Conservation (phyloP, 1,140 invertebrate genomes). For the Sweltsa coloradensis region DNA sequence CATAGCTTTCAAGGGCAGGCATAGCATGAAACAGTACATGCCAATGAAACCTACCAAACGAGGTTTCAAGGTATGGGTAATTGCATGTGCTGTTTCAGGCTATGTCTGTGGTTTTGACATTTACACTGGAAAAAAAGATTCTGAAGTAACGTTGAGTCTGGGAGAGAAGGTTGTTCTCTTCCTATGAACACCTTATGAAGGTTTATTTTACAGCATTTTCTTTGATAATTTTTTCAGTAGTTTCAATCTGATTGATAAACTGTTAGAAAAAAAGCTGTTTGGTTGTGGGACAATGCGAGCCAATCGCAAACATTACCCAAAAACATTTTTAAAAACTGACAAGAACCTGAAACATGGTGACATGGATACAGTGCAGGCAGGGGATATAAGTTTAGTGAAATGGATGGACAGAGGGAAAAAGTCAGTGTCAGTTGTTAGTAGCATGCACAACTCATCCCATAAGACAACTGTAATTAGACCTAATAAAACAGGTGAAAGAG, state of each 20-base stretch:
- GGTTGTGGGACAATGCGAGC: slow-evolving; percentile 15
- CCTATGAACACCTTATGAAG: slow-evolving; percentile 2
- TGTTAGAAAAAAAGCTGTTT: slow-evolving; percentile 14
- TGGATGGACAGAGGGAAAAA: slow-evolving; percentile 15
- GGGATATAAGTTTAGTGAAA: slow-evolving; percentile 11
- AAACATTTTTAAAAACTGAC: slow-evolving; percentile 9
- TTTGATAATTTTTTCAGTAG: slow-evolving; percentile 16
- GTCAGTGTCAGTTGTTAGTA: slow-evolving; percentile 8
- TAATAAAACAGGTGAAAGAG: slow-evolving; percentile 6
- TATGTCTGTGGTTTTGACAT: background rate
- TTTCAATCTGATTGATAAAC: slow-evolving; percentile 5
- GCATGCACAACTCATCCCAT: slow-evolving; percentile 7
- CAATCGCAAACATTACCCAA: slow-evolving; percentile 13
- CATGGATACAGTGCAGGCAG: background rate
- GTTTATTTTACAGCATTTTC: slow-evolving; percentile 10
- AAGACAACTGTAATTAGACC: background rate
- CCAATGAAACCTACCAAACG: slow-evolving; percentile 27
- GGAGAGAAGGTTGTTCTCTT: background rate
- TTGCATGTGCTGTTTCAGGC: slow-evolving; percentile 3
- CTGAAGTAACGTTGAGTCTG: background rate
- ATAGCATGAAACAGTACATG: slow-evolving; percentile 24
- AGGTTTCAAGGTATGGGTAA: slow-evolving; percentile 24
- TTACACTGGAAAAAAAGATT: background rate
- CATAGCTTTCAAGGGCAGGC: slow-evolving; percentile 4
- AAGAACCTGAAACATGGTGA: slow-evolving; percentile 9